Conservation (phyloP, 2,888 invertebrate species). For the Odontocerum albicorne region DNA sequence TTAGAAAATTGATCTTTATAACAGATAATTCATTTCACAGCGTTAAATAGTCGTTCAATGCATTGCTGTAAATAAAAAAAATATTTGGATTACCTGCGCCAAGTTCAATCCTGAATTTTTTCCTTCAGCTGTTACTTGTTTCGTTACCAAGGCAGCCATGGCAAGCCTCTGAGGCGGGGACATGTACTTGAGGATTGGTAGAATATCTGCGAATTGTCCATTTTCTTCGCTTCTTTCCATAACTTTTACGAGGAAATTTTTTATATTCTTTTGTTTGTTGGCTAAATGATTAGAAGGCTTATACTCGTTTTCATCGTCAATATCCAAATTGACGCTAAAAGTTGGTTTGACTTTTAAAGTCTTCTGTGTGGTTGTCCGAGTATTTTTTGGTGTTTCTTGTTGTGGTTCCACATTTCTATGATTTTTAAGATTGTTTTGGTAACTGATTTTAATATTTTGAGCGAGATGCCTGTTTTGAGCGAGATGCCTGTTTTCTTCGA, state of each 20-base stretch:
- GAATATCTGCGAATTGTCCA: constrained; percentile 62
- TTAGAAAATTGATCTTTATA: no score
- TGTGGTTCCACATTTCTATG: constrained; percentile 3
- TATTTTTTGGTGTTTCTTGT: neutral
- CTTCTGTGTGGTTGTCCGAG: neutral
- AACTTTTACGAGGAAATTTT: constrained; percentile 58
- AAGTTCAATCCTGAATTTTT: constrained; percentile 55
- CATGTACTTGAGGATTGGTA: constrained; percentile 66
- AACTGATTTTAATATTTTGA: constrained; percentile 7
- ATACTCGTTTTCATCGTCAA: constrained; percentile 33
- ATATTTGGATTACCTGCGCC: constrained; percentile 53
- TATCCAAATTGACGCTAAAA: constrained; percentile 13
- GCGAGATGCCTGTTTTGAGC: neutral
- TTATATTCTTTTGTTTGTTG: constrained; percentile 41
- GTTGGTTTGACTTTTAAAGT: neutral
- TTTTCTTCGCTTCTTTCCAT: constrained; percentile 61
- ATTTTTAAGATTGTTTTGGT: constrained; percentile 13
- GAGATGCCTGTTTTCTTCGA: constrained; percentile 1
- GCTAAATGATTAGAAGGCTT: constrained; percentile 28
- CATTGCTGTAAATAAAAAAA: neutral
- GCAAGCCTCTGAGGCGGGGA: constrained; percentile 64
- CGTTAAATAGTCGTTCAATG: neutral
- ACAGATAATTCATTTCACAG: no score
- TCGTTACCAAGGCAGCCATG: constrained; percentile 63
- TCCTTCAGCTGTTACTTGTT: constrained; percentile 60